Conservation (phyloP, 2,113 vertebrate genomes). For the Eubucco bourcierii region DNA sequence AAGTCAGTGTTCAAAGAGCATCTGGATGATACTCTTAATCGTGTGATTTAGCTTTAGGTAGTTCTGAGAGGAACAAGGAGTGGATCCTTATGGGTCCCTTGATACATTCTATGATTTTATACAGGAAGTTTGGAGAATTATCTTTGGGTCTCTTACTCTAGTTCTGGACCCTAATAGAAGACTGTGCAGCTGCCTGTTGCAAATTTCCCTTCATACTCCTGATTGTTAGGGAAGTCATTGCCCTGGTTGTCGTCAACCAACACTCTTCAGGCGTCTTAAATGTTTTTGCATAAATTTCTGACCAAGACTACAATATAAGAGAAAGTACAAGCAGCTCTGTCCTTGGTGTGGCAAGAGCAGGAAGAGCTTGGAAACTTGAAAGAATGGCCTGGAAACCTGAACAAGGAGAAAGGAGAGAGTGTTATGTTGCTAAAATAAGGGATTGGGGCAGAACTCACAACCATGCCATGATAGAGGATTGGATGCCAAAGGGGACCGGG, state of each 20-base stretch:
- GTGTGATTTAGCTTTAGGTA: not conserved
- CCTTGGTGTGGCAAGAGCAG: not conserved
- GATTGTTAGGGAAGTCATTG: not conserved
- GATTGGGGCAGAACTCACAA: not conserved
- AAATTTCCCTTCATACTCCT: not conserved
- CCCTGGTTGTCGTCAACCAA: not conserved
- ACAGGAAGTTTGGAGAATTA: not conserved
- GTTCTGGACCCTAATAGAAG: not conserved
- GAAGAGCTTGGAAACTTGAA: not conserved
- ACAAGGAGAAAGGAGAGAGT: not conserved
- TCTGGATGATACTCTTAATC: not conserved
- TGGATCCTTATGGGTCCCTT: not conserved
- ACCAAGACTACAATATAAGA: not conserved
- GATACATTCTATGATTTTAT: not conserved
- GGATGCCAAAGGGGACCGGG: not conserved
- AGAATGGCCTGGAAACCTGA: not conserved
- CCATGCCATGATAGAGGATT: not conserved
- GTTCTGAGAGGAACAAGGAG: not conserved
- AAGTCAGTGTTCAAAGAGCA: not conserved
- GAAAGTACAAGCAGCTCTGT: not conserved
- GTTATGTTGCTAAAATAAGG: not conserved
- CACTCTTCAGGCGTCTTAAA: not conserved
- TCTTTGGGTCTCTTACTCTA: not conserved
- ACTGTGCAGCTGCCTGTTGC: not conserved
- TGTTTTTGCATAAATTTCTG: not conserved